Conservation (phyloP, 2,797 vertebrate species). For the Trachops cirrhosus region DNA sequence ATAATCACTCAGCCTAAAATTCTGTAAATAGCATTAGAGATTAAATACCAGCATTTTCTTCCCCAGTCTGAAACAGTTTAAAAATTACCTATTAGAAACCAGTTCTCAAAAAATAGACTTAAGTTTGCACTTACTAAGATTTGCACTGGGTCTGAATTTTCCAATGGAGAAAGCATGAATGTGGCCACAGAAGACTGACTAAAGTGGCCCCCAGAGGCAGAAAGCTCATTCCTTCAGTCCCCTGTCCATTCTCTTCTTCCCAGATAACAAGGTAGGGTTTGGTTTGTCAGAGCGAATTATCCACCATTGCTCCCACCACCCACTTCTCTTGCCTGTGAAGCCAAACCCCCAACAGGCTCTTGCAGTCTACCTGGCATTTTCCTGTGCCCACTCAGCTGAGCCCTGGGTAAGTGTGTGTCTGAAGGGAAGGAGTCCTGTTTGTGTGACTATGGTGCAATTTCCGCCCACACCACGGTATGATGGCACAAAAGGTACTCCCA, state of each 20-base stretch:
- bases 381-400: not conserved
- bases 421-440: not conserved
- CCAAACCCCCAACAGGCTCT: not conserved
- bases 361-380: not conserved
- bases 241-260: not conserved
- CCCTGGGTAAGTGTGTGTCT: not conserved
- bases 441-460: not conserved
- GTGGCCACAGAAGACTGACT: not conserved
- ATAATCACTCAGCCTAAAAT: slow-evolving; percentile 9
- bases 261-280: not conserved
- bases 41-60: slow-evolving; percentile 5
- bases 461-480: no score
- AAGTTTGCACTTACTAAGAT: not conserved
- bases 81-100: slow-evolving; percentile 8
- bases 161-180: not conserved
- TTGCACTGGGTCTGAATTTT: not conserved
- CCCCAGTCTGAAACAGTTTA: not conserved
- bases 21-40: not conserved
- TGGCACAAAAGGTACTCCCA: not conserved
- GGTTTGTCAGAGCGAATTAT: not conserved
- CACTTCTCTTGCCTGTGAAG: not conserved
- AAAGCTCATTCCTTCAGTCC: not conserved
- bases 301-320: no score
- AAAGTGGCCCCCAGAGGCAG: not conserved
- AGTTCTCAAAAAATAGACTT: slow-evolving; percentile 1